phyloP scores from a whole-genome alignment of 2,888 invertebrate species.

The Dexiosoma caninum region DNA sequence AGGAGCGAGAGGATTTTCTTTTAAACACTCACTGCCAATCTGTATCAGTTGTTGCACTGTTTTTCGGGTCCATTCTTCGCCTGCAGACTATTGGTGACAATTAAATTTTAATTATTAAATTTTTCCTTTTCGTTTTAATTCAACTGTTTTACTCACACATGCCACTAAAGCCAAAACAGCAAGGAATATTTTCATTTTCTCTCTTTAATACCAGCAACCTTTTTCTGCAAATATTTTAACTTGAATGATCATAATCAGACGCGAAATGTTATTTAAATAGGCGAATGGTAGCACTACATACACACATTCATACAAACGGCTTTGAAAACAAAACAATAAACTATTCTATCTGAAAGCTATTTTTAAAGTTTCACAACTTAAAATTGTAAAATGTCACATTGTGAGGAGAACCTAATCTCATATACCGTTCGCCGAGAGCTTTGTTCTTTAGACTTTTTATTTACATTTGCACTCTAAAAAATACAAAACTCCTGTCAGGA shows the following conservation, averaged over 20 bases:
- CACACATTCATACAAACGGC: too few relatives aligned
- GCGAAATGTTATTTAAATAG: not conserved
- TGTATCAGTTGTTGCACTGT: constrained; percentile 69
- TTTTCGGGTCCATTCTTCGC: constrained; percentile 72
- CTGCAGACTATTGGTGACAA: constrained; percentile 64
- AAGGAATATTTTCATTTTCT: constrained; percentile 63
- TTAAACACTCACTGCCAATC: constrained; percentile 70
- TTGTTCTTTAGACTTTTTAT: too few relatives aligned
- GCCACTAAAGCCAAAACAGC: constrained; percentile 61
- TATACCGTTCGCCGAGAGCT: too few relatives aligned
- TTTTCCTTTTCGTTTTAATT: not conserved
- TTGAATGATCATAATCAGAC: constrained; percentile 10
- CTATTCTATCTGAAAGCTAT: too few relatives aligned
- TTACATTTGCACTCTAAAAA: too few relatives aligned
- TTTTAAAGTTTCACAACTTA: too few relatives aligned
- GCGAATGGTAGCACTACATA: too few relatives aligned
- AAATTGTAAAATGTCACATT: too few relatives aligned
- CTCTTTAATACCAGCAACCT: not conserved
- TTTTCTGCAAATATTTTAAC: constrained; percentile 1
- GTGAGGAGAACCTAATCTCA: too few relatives aligned
- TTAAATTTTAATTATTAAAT: not conserved
- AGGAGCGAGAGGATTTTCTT: constrained; percentile 67
- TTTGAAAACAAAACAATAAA: too few relatives aligned
- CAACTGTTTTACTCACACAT: constrained; percentile 52
- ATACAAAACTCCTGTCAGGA: too few relatives aligned